Evolutionary conservation across 2,888 invertebrate species (phyloP).

Genomic region (Polymixis flavicincta): DNA sequence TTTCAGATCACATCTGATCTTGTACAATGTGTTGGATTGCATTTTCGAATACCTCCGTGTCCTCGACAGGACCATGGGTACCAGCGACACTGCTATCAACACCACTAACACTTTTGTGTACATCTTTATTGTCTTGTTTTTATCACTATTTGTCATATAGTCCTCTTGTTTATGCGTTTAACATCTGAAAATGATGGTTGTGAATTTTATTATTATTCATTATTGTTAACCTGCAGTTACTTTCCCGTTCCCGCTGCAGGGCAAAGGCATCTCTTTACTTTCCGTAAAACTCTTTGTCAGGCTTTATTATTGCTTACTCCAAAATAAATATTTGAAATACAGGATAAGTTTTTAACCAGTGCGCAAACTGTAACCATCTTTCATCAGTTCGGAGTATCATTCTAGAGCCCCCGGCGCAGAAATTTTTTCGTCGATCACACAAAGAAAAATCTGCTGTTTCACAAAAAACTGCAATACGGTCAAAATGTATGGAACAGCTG

Average conservation of each 20-base stretch:
- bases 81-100: slow-evolving; percentile 73
- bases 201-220: not conserved
- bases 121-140: slow-evolving; percentile 70
- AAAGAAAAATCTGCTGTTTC: no score
- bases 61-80: slow-evolving; percentile 76
- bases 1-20: slow-evolving; percentile 91
- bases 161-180: slow-evolving; percentile 26
- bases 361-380: no score
- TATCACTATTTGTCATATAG: slow-evolving; percentile 37
- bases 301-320: not conserved
- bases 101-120: slow-evolving; percentile 75
- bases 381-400: no score
- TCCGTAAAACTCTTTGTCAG: not conserved
- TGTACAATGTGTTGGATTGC: slow-evolving; percentile 89
- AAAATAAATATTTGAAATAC: not conserved
- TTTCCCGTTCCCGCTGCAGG: not conserved
- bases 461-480: no score
- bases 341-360: no score
- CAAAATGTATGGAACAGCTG: no score
- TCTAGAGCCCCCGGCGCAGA: no score
- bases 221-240: not conserved
- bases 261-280: not conserved
- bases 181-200: slow-evolving; percentile 55
- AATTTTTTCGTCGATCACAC: no score
- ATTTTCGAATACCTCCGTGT: slow-evolving; percentile 82